phyloP scores from a whole-genome alignment of 2,888 invertebrate genomes.

The Aethes cnicana region DNA sequence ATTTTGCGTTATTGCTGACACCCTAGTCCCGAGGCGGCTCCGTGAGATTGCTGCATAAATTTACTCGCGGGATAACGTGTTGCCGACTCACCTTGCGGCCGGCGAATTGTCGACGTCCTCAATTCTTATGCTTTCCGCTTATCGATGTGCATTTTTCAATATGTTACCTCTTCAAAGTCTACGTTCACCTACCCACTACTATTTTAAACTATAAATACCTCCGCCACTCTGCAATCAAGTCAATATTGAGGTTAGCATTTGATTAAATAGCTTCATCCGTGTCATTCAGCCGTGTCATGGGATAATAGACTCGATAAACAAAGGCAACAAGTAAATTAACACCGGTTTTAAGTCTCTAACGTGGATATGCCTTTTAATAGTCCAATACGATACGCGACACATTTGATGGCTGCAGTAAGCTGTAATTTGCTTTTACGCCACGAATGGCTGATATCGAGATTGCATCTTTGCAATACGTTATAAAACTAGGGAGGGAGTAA shows the following conservation, averaged over 20 bases:
- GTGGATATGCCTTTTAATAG: constrained; percentile 15
- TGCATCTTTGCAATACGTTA: too few species aligned
- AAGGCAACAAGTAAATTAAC: constrained; percentile 56
- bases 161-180: too few species aligned
- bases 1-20: constrained; percentile 67
- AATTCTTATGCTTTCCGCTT: not conserved
- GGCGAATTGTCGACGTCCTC: too few species aligned
- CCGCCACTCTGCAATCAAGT: too few species aligned
- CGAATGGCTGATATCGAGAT: constrained; percentile 11
- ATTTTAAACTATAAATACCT: too few species aligned
- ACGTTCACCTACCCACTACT: too few species aligned
- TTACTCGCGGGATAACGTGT: constrained; percentile 39
- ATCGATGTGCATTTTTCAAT: too few species aligned
- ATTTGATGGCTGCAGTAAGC: constrained; percentile 31
- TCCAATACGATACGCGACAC: constrained; percentile 32
- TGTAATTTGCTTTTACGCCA: constrained; percentile 27
- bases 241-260: constrained; percentile 47
- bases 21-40: constrained; percentile 47
- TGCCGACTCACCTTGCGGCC: not conserved
- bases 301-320: constrained; percentile 67
- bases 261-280: constrained; percentile 52
- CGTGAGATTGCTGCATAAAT: constrained; percentile 57
- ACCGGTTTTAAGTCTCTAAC: constrained; percentile 53
- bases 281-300: constrained; percentile 58
- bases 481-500: too few species aligned